Percentiles rank a stretch among this genome's conserved stretches.
phyloP scores from a whole-genome alignment of 2,888 invertebrate species.

The Agapetus fuscipes region DNA sequence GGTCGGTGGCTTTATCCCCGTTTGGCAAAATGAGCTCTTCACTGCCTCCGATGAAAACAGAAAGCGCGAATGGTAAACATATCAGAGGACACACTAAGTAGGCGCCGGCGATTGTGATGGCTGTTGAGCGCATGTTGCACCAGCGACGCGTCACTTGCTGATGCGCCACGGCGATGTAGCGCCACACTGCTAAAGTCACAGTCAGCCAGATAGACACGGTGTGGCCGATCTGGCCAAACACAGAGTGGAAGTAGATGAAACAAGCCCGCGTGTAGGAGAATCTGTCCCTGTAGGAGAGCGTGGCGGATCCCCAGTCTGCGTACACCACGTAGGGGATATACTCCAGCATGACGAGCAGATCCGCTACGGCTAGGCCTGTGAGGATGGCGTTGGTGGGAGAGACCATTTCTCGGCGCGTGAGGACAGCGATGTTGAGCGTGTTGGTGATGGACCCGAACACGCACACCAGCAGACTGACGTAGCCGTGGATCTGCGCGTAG shows the following conservation, averaged over 20 bases:
- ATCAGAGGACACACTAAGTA: constrained; percentile 76
- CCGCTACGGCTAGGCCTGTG: constrained; percentile 83
- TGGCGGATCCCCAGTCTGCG: constrained; percentile 57
- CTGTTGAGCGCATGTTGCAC: constrained; percentile 73
- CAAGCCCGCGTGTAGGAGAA: constrained; percentile 66
- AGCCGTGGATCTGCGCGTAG: constrained; percentile 72
- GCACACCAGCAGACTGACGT: constrained; percentile 77
- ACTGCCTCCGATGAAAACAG: constrained; percentile 59
- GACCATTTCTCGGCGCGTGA: constrained; percentile 82
- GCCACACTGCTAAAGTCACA: constrained; percentile 85
- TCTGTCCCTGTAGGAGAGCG: constrained; percentile 42
- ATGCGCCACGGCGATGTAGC: constrained; percentile 76
- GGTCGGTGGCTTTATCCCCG: constrained; percentile 44
- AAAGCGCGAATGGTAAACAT: constrained; percentile 74
- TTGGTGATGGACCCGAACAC: constrained; percentile 85
- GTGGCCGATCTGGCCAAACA: constrained; percentile 79
- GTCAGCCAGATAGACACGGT: constrained; percentile 92
- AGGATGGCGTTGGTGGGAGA: constrained; percentile 89
- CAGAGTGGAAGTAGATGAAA: constrained; percentile 83
- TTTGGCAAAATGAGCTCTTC: constrained; percentile 36
- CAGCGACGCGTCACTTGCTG: constrained; percentile 72
- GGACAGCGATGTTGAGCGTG: constrained; percentile 82
- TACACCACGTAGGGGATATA: constrained; percentile 86
- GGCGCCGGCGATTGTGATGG: constrained; percentile 63
- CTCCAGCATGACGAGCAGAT: constrained; percentile 89